These are phyloP conservation scores for Pelodiscus sinensis DNA, from an alignment of 2,113 vertebrate species.

Conservation along the genomic window DNA sequence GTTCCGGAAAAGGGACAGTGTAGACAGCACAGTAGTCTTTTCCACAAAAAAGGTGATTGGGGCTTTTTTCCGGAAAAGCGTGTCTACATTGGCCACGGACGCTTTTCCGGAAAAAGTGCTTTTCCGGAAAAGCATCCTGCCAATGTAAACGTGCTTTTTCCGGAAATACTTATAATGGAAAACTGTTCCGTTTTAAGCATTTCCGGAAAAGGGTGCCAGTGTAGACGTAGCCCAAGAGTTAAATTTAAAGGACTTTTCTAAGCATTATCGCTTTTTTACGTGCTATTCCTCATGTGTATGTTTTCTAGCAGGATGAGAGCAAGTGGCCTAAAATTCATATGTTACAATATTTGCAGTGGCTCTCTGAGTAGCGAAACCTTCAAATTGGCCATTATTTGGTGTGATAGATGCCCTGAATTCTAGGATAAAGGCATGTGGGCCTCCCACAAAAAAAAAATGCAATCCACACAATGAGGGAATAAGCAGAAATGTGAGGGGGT, in stretches of 20 bases:
- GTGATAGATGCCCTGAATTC: not conserved
- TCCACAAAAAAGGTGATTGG: too few relatives aligned
- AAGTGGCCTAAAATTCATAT: not conserved
- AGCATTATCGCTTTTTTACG: not conserved
- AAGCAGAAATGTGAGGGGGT: slow-evolving; percentile 31
- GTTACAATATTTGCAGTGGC: not conserved
- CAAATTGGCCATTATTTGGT: not conserved
- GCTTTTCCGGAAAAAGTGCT: too few relatives aligned
- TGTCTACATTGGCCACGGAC: too few relatives aligned
- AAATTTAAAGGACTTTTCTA: not conserved
- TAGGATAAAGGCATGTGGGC: not conserved
- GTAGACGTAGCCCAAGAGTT: too few relatives aligned
- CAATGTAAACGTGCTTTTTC: too few relatives aligned
- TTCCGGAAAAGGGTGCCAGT: too few relatives aligned
- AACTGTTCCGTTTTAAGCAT: too few relatives aligned
- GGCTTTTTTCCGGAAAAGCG: too few relatives aligned
- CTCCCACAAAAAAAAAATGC: not conserved
- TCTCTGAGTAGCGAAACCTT: not conserved
- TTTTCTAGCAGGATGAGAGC: not conserved
- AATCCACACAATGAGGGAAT: not conserved
- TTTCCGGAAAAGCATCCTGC: too few relatives aligned
- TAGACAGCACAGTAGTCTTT: too few relatives aligned
- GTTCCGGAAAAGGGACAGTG: too few relatives aligned
- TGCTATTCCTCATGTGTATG: not conserved
- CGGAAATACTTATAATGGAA: too few relatives aligned